Base-by-base conservation (phyloP, 2,113 vertebrate species). In the Ranitomeya variabilis region DNA sequence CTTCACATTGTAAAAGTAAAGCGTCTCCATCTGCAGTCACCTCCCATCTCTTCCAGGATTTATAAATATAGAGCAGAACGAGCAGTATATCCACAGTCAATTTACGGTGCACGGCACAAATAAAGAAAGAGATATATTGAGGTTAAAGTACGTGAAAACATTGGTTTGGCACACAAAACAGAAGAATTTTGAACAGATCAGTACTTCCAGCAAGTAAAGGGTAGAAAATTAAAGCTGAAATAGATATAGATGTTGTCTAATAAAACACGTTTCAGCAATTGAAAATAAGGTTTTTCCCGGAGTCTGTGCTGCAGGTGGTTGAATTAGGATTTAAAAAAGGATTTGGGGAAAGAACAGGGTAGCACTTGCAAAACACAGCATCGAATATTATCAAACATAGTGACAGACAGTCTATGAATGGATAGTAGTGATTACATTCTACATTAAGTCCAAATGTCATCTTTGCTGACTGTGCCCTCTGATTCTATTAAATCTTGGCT, bases 401-500 rank as follows among this genome's bases (percentile, higher is more conserved):
- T 85, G 87, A 79, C 81, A 89, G 87, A 69, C 81, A 89, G 80
- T 89, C 60, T 85, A 89, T 89, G 87, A 85, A 89, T 89, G 87
- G 73, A 89, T 85, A 79, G 81, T 69, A 89, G 87, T 89, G 87
- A 89, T 85, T 89, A 85, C 87, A 89, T 85, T 89, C 87, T 89
- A 79, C 87, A 89, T 89, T 89, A 85, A 89, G 87, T 89, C 87
- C 81, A 89, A 85, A 89, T 89, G 87, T 89, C 87, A 89, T 89
- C 87, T 89, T 89, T 89, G 87, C 87, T 89, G 87, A 89, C 87
- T 85, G 74, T 89, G 87, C 87, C 87, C 80, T 89, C 82, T 89
- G 87, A 89, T 89, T 89, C 87, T 89, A 89, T 89, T 89, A 89
- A 89, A 89, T 89, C 87, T 89, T 89, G 87, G 87, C 87, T 89